Conservation (phyloP, 2,888 invertebrate genomes). For the Argyresthia goedartella region DNA sequence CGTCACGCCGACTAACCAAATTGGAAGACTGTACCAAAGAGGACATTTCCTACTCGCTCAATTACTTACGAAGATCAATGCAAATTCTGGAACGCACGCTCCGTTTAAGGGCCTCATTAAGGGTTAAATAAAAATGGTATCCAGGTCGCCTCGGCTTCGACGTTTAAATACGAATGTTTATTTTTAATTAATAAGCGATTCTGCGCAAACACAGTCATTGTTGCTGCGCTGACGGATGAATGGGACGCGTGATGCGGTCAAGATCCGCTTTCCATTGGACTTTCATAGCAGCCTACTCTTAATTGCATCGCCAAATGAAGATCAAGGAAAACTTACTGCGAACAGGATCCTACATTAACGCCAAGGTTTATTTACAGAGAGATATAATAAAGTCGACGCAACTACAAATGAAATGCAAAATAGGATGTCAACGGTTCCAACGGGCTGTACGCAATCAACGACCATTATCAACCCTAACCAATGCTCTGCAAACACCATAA, state of each 20-base stretch:
- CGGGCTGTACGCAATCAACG: no score
- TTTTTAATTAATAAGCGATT: conserved; percentile 46
- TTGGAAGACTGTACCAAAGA: conserved; percentile 24
- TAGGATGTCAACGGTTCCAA: no score
- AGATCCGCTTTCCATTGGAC: not conserved
- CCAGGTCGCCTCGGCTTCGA: conserved; percentile 27
- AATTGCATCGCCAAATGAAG: not conserved
- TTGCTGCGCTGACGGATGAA: not conserved
- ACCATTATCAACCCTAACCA: no score
- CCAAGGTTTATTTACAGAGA: no score
- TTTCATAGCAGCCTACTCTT: not conserved
- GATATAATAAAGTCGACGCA: no score
- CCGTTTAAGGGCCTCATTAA: conserved; percentile 62
- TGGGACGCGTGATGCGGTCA: not conserved
- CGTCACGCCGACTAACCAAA: conserved; percentile 19
- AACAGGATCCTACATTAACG: no score
- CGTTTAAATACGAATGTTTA: conserved; percentile 41
- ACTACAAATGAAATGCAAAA: no score
- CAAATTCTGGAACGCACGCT: conserved; percentile 44
- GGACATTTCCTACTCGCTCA: conserved; percentile 27
- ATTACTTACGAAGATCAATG: conserved; percentile 43
- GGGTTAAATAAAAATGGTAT: conserved; percentile 38
- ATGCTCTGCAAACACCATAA: not conserved
- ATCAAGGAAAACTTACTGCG: no score
- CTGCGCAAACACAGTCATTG: conserved; percentile 5